phyloP scores from a whole-genome alignment of 2,888 invertebrate species.

The Latrodectus elegans region DNA sequence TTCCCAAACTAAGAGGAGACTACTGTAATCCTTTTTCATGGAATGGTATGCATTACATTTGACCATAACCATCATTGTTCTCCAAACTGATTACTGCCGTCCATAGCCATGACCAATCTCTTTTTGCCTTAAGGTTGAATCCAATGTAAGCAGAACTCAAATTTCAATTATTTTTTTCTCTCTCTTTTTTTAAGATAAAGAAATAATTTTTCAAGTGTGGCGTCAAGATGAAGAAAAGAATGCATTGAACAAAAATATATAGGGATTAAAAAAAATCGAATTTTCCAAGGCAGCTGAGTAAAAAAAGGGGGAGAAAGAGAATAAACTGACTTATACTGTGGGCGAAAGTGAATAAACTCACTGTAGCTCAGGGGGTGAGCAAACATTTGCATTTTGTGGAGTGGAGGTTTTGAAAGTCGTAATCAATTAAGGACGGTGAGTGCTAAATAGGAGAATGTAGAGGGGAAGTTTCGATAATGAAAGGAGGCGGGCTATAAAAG shows the following conservation, averaged over 20 bases:
- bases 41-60: slow-evolving; percentile 10
- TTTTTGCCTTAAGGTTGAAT: slow-evolving; percentile 10
- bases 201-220: slow-evolving; percentile 28
- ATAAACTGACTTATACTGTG: slow-evolving; percentile 46
- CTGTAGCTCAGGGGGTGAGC: slow-evolving; percentile 9
- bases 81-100: slow-evolving; percentile 21
- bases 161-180: slow-evolving; percentile 34
- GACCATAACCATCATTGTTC: slow-evolving; percentile 19
- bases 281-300: background rate
- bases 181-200: slow-evolving; percentile 17
- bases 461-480: slow-evolving; percentile 42
- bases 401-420: slow-evolving; percentile 47
- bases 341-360: slow-evolving; percentile 14
- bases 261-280: slow-evolving; percentile 9
- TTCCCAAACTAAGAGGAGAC: slow-evolving; percentile 11
- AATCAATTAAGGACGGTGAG: slow-evolving; percentile 58
- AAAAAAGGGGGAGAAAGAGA: background rate
- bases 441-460: slow-evolving; percentile 30
- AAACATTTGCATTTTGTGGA: slow-evolving; percentile 63
- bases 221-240: background rate
- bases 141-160: slow-evolving; percentile 29
- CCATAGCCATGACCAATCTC: background rate
- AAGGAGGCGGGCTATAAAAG: slow-evolving; percentile 42
- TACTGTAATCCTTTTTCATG: slow-evolving; percentile 2
- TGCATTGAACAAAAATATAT: background rate